Conservation (phyloP, 2,888 invertebrate genomes). For the Strigamia crassipes region DNA sequence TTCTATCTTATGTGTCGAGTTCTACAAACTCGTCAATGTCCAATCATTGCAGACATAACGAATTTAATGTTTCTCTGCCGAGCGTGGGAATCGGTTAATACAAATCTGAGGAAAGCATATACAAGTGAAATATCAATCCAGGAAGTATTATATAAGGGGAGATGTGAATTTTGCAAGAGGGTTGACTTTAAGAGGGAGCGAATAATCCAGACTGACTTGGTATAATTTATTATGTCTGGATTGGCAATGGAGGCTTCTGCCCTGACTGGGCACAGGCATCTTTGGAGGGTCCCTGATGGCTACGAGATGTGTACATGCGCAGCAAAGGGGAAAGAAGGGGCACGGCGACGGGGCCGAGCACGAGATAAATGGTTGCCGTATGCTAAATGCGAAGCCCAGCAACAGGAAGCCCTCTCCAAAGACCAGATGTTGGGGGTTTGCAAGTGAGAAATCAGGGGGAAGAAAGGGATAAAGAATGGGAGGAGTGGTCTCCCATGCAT, state of each 20-base stretch:
- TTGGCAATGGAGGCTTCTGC: slow-evolving; percentile 28
- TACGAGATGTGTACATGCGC: slow-evolving; percentile 15
- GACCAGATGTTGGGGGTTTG: slow-evolving; percentile 19
- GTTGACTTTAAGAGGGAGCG: slow-evolving; percentile 17
- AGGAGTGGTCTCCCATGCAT: slow-evolving; percentile 21
- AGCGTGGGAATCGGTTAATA: background rate
- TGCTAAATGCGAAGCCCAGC: slow-evolving; percentile 10
- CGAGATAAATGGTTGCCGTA: slow-evolving; percentile 16
- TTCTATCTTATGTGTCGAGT: too few relatives aligned
- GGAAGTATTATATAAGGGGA: slow-evolving; percentile 21
- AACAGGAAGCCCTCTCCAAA: slow-evolving; percentile 21
- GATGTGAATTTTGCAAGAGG: slow-evolving; percentile 15
- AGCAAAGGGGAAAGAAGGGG: slow-evolving; percentile 11
- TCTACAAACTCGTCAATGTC: too few relatives aligned
- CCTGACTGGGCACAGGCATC: slow-evolving; percentile 16
- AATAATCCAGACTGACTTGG: slow-evolving; percentile 43
- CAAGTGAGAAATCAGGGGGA: background rate
- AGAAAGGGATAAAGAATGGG: slow-evolving; percentile 21
- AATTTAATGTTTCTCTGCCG: background rate
- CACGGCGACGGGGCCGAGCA: background rate
- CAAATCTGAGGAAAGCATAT: background rate
- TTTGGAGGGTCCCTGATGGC: slow-evolving; percentile 10
- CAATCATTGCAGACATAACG: too few relatives aligned
- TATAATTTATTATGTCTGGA: slow-evolving; percentile 44
- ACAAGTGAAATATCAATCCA: slow-evolving; percentile 16